Base-by-base conservation (phyloP, 2,113 vertebrate genomes). In the Balaenoptera acutorostrata region DNA sequence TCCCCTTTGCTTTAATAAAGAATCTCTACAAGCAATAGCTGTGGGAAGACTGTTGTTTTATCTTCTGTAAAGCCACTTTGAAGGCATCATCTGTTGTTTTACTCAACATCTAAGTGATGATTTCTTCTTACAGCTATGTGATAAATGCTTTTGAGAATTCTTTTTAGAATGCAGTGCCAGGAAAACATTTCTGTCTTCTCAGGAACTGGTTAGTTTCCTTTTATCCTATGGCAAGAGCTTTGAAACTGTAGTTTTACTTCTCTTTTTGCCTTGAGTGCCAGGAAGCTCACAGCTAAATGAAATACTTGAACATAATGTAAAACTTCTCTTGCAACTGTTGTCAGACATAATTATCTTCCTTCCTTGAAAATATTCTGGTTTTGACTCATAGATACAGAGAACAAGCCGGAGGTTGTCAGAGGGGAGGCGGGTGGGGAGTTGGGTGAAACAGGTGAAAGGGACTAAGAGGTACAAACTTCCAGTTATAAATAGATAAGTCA, bases 31-130 rank as follows among this genome's bases (percentile, higher is more conserved):
- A 90, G 59, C 92, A 87, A 90, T 91, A 92, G 15, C 33, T 80
- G 0, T 74, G 31, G 89, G 64, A 93, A 95, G 61, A 83, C 36
- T 80, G 36, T 93, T 96, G 57, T 68, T 87, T 97, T 46, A 92
- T 94, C 44, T 74, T 83, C 49, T 84, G 6, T 69, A 89, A 95
- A 95, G 66, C 61, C 33, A 83, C 82, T 92, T 81, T 69, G 78
- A 96, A 95, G 88, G 63, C 49, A 88, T 96, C 80, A 88, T 96
- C 93, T 97, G 83, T 92, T 96, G 86, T 97, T 97, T 97, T 90
- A 92, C 68, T 96, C 90, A 97, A 85, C 52, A 66, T 57, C n/a
- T 39, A 90, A 66, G 81, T 83, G 81, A 80, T 77, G 49, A 93
- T 64, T 89, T 85, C 74, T 92, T 96, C 78, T 82, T 96, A 95